Evolutionary conservation across 1,140 invertebrate species (phyloP).

Genomic region (Spodoptera frugiperda): DNA sequence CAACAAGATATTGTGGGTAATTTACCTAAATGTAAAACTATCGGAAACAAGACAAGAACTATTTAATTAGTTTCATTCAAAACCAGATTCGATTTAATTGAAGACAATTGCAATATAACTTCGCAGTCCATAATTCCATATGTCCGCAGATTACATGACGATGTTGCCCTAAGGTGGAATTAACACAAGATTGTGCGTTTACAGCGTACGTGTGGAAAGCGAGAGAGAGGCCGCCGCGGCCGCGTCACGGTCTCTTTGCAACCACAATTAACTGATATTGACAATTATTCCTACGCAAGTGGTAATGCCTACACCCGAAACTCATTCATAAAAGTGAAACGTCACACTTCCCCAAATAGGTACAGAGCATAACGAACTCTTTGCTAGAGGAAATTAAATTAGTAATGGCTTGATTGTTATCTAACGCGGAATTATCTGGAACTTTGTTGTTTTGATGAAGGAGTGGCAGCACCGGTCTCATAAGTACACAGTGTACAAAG

Average conservation of each 20-base stretch:
- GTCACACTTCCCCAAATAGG: conserved; percentile 6
- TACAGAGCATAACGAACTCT: conserved; percentile 24
- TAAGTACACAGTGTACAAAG: too few species aligned
- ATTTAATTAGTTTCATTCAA: too few species aligned
- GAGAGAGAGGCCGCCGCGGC: conserved; percentile 16
- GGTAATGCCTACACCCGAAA: conserved; percentile 10
- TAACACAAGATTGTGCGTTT: conserved; percentile 29
- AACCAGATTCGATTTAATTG: too few species aligned
- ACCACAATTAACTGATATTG: conserved; percentile 42
- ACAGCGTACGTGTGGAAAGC: conserved; percentile 26
- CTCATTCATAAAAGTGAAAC: conserved; percentile 25
- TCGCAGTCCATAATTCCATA: neutral
- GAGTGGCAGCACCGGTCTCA: neutral
- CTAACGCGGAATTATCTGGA: neutral
- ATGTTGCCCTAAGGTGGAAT: conserved; percentile 17
- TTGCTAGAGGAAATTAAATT: conserved; percentile 8
- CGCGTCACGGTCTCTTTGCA: conserved; percentile 42
- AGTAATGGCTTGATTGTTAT: conserved; percentile 14
- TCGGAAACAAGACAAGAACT: too few species aligned
- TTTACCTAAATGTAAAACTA: too few species aligned
- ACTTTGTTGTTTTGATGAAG: neutral
- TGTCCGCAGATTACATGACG: neutral
- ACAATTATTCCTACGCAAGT: conserved; percentile 21
- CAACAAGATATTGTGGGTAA: too few species aligned
- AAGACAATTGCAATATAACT: neutral